Percentiles rank a stretch among this genome's conserved stretches.
Conservation (phyloP, 2,113 vertebrate species). For the Gnathonemus longibarbis region DNA sequence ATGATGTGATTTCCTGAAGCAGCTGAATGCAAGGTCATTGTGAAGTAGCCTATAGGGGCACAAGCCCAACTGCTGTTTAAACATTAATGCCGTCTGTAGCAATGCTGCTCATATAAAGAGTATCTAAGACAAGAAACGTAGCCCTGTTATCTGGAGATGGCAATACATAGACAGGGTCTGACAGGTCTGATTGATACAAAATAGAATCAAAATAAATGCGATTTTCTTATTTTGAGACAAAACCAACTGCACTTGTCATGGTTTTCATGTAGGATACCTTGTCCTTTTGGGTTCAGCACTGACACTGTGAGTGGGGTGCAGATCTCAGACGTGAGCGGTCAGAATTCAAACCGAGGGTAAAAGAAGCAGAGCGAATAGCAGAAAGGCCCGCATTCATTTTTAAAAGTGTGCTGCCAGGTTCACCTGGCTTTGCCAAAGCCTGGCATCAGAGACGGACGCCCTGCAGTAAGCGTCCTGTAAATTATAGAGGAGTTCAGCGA, state of each 20-base stretch:
- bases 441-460: constrained; percentile 52
- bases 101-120: constrained; percentile 25
- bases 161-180: background rate
- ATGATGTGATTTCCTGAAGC: constrained; percentile 11
- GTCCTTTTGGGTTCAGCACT: constrained; percentile 38
- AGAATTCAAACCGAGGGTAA: background rate
- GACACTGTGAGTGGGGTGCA: constrained; percentile 38
- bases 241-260: background rate
- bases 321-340: constrained; percentile 33
- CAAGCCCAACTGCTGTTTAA: constrained; percentile 49
- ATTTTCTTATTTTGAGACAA: background rate
- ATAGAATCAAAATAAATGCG: background rate
- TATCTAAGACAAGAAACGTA: constrained; percentile 36
- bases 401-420: constrained; percentile 39
- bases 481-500: constrained; percentile 55
- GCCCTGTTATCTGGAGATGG: constrained; percentile 40
- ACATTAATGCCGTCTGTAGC: constrained; percentile 49
- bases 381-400: constrained; percentile 51
- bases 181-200: background rate
- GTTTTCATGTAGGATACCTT: constrained; percentile 33
- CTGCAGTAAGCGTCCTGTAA: constrained; percentile 61
- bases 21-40: constrained; percentile 7
- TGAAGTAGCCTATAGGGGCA: constrained; percentile 23
- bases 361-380: constrained; percentile 34
- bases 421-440: constrained; percentile 44